Conservation (phyloP, 2,888 invertebrate species). For the Lasius fuliginosus region DNA sequence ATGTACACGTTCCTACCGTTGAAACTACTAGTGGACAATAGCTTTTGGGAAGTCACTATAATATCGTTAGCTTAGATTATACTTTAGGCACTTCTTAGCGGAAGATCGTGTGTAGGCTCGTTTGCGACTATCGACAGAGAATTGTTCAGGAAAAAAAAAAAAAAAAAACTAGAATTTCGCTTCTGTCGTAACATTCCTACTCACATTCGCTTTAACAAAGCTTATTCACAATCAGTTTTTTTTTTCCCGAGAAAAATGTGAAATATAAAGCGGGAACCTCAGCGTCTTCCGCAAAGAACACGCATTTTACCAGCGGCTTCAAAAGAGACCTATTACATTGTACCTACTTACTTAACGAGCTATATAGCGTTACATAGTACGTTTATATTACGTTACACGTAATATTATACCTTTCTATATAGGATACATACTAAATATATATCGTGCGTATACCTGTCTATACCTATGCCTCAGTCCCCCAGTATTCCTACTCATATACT, state of each 20-base stretch:
- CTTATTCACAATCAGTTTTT: slow-evolving; percentile 10
- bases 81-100: slow-evolving; percentile 81
- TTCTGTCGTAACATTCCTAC: slow-evolving; percentile 36
- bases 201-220: slow-evolving; percentile 8
- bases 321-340: slow-evolving; percentile 83
- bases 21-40: slow-evolving; percentile 81
- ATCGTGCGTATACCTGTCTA: slow-evolving; percentile 82
- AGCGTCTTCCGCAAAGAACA: slow-evolving; percentile 81
- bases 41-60: slow-evolving; percentile 80
- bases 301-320: slow-evolving; percentile 80
- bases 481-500: slow-evolving; percentile 72
- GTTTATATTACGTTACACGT: slow-evolving; percentile 79
- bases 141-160: background rate
- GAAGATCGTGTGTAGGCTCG: slow-evolving; percentile 66
- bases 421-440: slow-evolving; percentile 83
- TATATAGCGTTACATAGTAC: slow-evolving; percentile 81
- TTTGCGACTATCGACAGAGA: slow-evolving; percentile 7
- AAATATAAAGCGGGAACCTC: slow-evolving; percentile 27
- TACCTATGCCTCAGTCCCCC: slow-evolving; percentile 65
- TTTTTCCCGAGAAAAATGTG: background rate
- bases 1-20: slow-evolving; percentile 83
- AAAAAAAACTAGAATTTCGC: background rate
- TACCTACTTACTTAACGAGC: slow-evolving; percentile 82
- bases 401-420: slow-evolving; percentile 82
- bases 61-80: slow-evolving; percentile 83